These are phyloP conservation scores for Macrochelys suwanniensis DNA, from an alignment of 2,797 vertebrate genomes.

Conservation along the genomic window DNA sequence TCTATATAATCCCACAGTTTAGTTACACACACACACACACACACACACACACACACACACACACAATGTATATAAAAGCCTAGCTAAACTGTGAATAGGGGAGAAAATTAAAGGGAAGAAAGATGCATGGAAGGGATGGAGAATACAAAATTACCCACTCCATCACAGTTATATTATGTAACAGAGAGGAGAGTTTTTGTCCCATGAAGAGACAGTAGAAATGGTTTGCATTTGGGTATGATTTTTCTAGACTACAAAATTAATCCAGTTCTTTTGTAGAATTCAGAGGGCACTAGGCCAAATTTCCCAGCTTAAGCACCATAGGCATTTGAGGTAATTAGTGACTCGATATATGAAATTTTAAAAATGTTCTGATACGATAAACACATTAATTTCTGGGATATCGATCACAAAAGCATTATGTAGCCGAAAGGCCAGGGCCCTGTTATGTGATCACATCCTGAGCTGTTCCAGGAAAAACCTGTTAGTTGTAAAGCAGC, in stretches of 20 bases:
- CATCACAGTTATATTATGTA: too few relatives aligned
- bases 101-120: neutral
- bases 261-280: slow-evolving; percentile 14
- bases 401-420: slow-evolving; percentile 78
- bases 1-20: too few relatives aligned
- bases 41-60: too few relatives aligned
- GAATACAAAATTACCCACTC: fast-evolving
- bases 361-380: slow-evolving; percentile 46
- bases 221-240: slow-evolving; percentile 45
- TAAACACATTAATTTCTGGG: slow-evolving; percentile 73
- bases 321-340: slow-evolving; percentile 48
- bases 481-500: slow-evolving; percentile 4
- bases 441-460: slow-evolving; percentile 57
- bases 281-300: slow-evolving; percentile 29
- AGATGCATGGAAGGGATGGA: neutral
- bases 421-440: slow-evolving; percentile 67
- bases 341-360: slow-evolving; percentile 29
- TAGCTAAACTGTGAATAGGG: neutral
- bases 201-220: slow-evolving; percentile 42
- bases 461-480: slow-evolving; percentile 64
- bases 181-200: slow-evolving; percentile 32
- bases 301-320: neutral
- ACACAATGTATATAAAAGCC: neutral
- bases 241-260: slow-evolving; percentile 44
- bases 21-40: too few relatives aligned